Percentiles rank a stretch among this genome's conserved stretches.
These are phyloP conservation scores for Gobius niger DNA, from an alignment of 2,113 vertebrate genomes.

Conservation along the genomic window DNA sequence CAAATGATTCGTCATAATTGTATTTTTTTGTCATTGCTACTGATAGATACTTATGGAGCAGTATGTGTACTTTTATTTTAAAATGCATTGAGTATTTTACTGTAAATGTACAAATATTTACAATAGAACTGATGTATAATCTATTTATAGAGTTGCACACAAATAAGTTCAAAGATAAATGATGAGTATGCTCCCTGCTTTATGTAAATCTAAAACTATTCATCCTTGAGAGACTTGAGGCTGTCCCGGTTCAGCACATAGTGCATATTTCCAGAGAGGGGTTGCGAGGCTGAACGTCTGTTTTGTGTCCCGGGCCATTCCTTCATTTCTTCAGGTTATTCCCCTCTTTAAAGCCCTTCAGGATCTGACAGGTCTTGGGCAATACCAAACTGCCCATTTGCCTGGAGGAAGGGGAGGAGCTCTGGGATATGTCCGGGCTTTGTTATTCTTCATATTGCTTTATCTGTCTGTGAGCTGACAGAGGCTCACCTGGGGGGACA, in stretches of 20 bases:
- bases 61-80: too few relatives aligned
- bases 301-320: constrained; percentile 25
- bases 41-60: too few relatives aligned
- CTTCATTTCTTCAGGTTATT: constrained; percentile 40
- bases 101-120: not conserved
- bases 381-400: constrained; percentile 46
- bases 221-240: not conserved
- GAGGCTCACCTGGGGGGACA: constrained; percentile 66
- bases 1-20: not conserved
- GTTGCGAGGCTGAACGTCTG: constrained; percentile 24
- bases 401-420: constrained; percentile 49
- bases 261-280: constrained; percentile 27
- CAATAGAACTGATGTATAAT: too few relatives aligned
- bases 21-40: too few relatives aligned
- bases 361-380: constrained; percentile 55
- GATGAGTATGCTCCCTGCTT: not conserved
- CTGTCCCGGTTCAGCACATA: constrained; percentile 3
- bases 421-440: constrained; percentile 52
- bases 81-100: too few relatives aligned
- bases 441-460: constrained; percentile 61
- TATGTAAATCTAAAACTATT: constrained; percentile 8
- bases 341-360: constrained; percentile 33
- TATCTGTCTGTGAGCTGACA: constrained; percentile 68
- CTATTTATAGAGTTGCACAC: too few relatives aligned
- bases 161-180: not conserved